These are phyloP conservation scores for Poecilia latipinna DNA, from an alignment of 2,113 vertebrate species.

Conservation along the genomic window DNA sequence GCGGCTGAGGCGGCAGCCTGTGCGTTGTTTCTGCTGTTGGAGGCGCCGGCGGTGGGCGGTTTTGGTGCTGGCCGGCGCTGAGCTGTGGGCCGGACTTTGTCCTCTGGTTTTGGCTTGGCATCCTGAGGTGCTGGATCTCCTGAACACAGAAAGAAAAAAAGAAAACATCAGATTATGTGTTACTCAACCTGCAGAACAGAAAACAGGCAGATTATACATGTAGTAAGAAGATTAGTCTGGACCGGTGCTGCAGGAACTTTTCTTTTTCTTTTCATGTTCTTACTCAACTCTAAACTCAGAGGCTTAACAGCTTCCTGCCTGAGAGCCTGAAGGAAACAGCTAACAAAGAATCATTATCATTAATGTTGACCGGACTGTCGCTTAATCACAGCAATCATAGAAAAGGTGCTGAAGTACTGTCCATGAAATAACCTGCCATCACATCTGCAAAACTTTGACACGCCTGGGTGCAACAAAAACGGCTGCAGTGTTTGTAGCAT, in stretches of 20 bases:
- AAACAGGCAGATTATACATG: constrained; percentile 48
- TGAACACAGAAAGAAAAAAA: constrained; percentile 61
- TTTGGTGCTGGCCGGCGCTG: constrained; percentile 62
- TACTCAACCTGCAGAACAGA: constrained; percentile 45
- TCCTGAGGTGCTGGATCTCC: constrained; percentile 86
- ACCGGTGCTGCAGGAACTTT: constrained; percentile 6
- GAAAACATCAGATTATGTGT: constrained; percentile 60
- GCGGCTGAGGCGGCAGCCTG: constrained; percentile 41
- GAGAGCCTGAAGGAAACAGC: background rate
- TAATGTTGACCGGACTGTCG: background rate
- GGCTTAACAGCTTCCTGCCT: background rate
- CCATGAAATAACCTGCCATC: background rate
- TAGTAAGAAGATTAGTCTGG: constrained; percentile 35
- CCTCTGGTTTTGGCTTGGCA: constrained; percentile 87
- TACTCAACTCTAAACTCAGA: background rate
- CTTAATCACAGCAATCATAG: too few relatives aligned
- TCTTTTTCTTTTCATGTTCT: background rate
- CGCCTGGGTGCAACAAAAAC: too few relatives aligned
- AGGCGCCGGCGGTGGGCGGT: constrained; percentile 44
- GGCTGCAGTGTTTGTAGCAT: background rate
- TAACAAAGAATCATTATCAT: background rate
- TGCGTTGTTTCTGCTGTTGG: constrained; percentile 76
- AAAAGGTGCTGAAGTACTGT: too few relatives aligned
- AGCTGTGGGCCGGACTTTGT: constrained; percentile 85
- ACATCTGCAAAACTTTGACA: background rate